Percentiles rank a stretch among this genome's conserved stretches.
Evolutionary conservation across 2,797 vertebrate genomes (phyloP).

Genomic region (Eleutherodactylus coqui): DNA sequence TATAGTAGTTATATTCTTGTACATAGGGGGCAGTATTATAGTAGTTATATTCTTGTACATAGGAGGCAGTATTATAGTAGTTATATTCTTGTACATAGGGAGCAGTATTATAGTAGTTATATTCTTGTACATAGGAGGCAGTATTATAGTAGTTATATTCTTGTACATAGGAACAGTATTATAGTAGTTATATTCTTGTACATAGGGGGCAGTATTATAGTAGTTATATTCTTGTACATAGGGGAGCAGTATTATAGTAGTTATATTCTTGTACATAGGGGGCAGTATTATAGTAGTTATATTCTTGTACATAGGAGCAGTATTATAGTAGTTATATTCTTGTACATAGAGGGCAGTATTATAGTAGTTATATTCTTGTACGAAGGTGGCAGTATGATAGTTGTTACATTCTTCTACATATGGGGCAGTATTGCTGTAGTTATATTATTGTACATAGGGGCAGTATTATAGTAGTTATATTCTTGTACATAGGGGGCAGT

Average conservation of each 20-base stretch:
- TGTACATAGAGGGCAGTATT: constrained; percentile 3
- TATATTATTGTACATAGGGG: constrained; percentile 11
- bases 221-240: too few species aligned
- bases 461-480: constrained; percentile 13
- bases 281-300: constrained; percentile 3
- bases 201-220: too few species aligned
- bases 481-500: constrained; percentile 1
- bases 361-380: constrained; percentile 20
- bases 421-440: background rate
- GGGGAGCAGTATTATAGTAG: too few species aligned
- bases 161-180: background rate
- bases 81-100: too few species aligned
- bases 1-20: constrained; percentile 3
- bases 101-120: background rate
- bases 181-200: background rate
- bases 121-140: background rate
- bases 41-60: too few species aligned
- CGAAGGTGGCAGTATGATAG: background rate
- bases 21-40: too few species aligned
- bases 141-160: background rate
- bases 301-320: background rate
- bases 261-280: too few species aligned
- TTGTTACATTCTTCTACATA: constrained; percentile 8
- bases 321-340: constrained; percentile 14
- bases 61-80: too few species aligned